phyloP scores from a whole-genome alignment of 2,888 invertebrate genomes.

The Endomychus coccineus region DNA sequence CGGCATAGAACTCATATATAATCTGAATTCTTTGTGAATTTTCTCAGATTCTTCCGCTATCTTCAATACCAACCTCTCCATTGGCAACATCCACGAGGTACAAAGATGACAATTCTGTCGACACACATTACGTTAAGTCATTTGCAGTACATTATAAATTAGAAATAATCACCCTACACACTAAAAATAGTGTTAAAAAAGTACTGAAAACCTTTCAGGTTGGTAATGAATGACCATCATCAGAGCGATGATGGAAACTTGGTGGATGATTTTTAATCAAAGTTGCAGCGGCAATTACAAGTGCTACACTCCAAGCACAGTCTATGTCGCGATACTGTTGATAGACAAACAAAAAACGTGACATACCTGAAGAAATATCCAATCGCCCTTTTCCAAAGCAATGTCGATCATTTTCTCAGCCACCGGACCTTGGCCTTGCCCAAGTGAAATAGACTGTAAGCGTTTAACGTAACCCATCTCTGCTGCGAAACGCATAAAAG shows the following conservation, averaged over 20 bases:
- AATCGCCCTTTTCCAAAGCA: conserved; percentile 68
- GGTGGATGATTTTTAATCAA: too few relatives aligned
- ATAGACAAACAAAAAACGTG: too few relatives aligned
- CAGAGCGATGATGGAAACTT: too few relatives aligned
- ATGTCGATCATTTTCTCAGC: conserved; percentile 72
- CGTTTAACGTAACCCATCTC: conserved; percentile 65
- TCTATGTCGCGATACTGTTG: too few relatives aligned
- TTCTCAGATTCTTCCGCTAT: conserved; percentile 59
- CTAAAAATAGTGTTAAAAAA: too few relatives aligned
- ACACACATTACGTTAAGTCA: too few relatives aligned
- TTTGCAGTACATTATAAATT: too few relatives aligned
- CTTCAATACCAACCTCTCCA: conserved; percentile 72
- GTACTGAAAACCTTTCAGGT: too few relatives aligned
- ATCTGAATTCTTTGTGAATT: conserved; percentile 66
- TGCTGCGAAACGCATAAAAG: conserved; percentile 72
- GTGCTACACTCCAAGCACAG: too few relatives aligned
- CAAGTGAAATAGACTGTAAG: conserved; percentile 77
- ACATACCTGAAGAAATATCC: conserved; percentile 80
- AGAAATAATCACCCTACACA: too few relatives aligned
- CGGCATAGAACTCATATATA: conserved; percentile 88
- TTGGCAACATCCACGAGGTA: conserved; percentile 82
- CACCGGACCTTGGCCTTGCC: conserved; percentile 84
- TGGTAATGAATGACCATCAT: too few relatives aligned
- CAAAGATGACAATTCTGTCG: conserved; percentile 88
- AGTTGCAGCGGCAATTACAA: too few relatives aligned